Conservation (phyloP, 2,888 invertebrate genomes). For the Himalopsyche japonica region DNA sequence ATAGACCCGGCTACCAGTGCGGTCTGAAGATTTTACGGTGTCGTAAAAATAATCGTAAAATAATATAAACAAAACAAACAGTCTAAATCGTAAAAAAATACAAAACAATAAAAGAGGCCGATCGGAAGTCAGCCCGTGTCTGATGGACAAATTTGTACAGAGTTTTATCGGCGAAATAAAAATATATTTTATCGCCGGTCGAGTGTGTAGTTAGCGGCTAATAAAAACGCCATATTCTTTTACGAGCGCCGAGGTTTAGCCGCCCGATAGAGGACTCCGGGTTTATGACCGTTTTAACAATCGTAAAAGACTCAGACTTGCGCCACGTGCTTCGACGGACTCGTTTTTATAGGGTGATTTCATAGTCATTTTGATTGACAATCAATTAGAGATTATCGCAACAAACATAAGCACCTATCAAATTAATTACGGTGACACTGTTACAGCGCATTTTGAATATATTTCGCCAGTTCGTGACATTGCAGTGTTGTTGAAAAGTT, state of each 20-base stretch:
- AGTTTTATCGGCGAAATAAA: constrained; percentile 24
- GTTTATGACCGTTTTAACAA: constrained; percentile 25
- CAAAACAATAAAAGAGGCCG: constrained; percentile 7
- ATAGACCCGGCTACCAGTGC: constrained; percentile 46
- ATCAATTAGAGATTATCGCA: background rate
- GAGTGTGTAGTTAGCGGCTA: constrained; percentile 24
- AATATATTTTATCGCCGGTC: constrained; percentile 33
- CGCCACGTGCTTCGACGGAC: constrained; percentile 19
- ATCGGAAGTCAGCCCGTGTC: background rate
- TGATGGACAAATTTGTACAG: constrained; percentile 31
- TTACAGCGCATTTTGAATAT: background rate
- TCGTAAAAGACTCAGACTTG: constrained; percentile 18
- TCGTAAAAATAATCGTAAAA: constrained; percentile 62
- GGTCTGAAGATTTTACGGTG: constrained; percentile 50
- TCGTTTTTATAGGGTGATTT: constrained; percentile 3
- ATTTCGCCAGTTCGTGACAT: background rate
- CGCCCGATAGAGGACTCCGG: constrained; percentile 15
- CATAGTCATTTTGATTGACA: background rate
- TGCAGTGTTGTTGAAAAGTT: background rate
- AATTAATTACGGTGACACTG: background rate
- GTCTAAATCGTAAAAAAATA: constrained; percentile 17
- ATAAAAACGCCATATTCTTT: constrained; percentile 29
- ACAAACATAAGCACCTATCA: background rate
- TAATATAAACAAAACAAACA: constrained; percentile 45
- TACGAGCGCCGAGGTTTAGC: constrained; percentile 30